phyloP scores from a whole-genome alignment of 1,140 invertebrate species.

The Homarus americanus region DNA sequence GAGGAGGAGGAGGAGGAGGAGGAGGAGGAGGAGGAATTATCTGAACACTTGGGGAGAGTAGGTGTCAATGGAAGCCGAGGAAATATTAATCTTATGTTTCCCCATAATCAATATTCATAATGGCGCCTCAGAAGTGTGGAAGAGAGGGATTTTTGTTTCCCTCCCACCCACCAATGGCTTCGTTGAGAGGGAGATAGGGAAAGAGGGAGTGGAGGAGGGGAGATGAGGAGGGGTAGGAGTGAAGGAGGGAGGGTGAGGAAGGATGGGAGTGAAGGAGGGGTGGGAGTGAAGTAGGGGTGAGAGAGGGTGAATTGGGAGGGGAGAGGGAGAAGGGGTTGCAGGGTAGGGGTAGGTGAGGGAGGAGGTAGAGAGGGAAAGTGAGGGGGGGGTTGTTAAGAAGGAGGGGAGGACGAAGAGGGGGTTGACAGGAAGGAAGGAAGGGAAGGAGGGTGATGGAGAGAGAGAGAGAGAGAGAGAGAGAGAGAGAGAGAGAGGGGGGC shows the following conservation, averaged over 20 bases:
- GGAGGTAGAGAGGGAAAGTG: neutral
- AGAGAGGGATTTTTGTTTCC: neutral
- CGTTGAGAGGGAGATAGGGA: neutral
- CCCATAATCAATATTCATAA: slow-evolving; percentile 66
- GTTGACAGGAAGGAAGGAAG: neutral
- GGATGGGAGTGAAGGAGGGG: neutral
- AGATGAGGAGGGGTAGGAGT: neutral
- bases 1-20: neutral
- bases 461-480: slow-evolving; percentile 9
- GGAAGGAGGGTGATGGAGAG: neutral
- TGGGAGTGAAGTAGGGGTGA: neutral
- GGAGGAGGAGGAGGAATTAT: neutral
- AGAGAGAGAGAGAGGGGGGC: neutral
- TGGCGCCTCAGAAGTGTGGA: slow-evolving; percentile 11
- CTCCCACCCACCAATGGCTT: neutral
- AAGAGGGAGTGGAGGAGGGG: neutral
- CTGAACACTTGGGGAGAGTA: neutral
- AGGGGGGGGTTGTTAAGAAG: neutral
- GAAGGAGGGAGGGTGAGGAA: neutral
- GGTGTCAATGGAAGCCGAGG: slow-evolving; percentile 34
- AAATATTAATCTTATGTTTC: slow-evolving; percentile 63
- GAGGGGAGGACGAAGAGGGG: neutral
- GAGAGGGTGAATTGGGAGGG: neutral
- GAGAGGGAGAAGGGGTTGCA: neutral
- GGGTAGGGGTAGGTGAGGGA: neutral